Base-by-base conservation (phyloP, 2,888 invertebrate species). In the Leucania comma region DNA sequence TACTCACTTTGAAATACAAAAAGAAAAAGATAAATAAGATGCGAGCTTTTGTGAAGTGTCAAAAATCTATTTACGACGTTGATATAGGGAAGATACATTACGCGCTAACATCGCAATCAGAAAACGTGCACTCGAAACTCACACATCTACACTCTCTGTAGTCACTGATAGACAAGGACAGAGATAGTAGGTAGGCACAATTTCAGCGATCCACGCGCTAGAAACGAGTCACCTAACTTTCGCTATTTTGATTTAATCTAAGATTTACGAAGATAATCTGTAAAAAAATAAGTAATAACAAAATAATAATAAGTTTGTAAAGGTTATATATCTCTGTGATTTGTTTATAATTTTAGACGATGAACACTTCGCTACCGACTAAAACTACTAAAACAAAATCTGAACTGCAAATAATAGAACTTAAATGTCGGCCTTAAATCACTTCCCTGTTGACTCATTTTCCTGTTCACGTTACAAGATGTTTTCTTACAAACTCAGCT, bases 401-500 rank as follows among this genome's bases (percentile, higher is more conserved):
- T 42, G 42, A 5, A 20, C 4, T 17, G 17, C 10, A n/a, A 48
- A 48, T 61, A 38, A 53, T 22, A 1, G 14, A 5, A 72, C 24
- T 48, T 56, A 24, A 3, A 20, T n/a, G 29, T 54, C 38, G 26
- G n/a, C 46, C 48, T 2, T 57, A 60, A 69, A 62, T 61, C 9
- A 54, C n/a, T 62, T 32, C 2, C 29, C 26, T 50, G 35, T 46
- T 59, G 54, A 57, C 59, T 74, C 64, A 64, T 58, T 71, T 61
- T 64, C 64, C 64, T 54, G 53, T 80, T 54, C 24, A 50, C 46
- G 50, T 67, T 26, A 14, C 51, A 32, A 22, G 22, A 66, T 29
- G 14, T 46, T 79, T 78, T 59, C 51, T 62, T 68, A 62, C 62
- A 65, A 60, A 67, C 61, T 50, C 65, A 42, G 65, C 77, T 76